These are phyloP conservation scores for Cebus imitator DNA, from an alignment of 2,113 vertebrate species.

Conservation along the genomic window DNA sequence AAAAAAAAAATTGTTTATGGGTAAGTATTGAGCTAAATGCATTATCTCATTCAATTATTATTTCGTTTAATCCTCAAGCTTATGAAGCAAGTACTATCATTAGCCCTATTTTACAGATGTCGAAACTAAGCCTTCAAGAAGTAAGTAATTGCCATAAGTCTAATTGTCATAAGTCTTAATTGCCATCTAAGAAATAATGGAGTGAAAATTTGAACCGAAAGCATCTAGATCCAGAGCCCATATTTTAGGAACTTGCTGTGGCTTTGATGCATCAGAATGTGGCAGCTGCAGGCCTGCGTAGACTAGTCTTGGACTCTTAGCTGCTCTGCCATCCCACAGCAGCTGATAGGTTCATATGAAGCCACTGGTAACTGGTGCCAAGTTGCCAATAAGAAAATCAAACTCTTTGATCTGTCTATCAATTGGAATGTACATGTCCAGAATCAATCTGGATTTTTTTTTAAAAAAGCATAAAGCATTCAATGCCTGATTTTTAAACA, in stretches of 20 bases:
- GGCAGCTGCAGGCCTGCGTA: background rate
- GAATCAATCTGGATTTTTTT: background rate
- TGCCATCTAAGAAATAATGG: background rate
- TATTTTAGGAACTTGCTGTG: background rate
- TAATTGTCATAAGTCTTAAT: background rate
- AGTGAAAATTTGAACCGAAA: background rate
- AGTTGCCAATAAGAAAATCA: background rate
- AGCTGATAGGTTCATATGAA: background rate
- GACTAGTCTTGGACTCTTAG: background rate
- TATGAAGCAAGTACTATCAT: background rate
- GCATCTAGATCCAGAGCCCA: background rate
- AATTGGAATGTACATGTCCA: background rate
- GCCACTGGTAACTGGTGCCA: background rate
- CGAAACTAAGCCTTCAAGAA: background rate
- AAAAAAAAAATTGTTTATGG: too few species aligned
- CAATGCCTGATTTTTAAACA: background rate
- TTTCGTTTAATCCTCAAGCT: background rate
- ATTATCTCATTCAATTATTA: background rate
- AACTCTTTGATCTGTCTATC: background rate
- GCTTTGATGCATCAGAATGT: background rate
- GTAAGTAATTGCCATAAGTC: background rate
- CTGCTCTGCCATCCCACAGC: background rate
- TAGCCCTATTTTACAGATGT: background rate
- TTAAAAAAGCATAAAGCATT: background rate
- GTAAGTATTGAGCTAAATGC: background rate